phyloP scores from a whole-genome alignment of 2,888 invertebrate species.

The Sinelater perroti region DNA sequence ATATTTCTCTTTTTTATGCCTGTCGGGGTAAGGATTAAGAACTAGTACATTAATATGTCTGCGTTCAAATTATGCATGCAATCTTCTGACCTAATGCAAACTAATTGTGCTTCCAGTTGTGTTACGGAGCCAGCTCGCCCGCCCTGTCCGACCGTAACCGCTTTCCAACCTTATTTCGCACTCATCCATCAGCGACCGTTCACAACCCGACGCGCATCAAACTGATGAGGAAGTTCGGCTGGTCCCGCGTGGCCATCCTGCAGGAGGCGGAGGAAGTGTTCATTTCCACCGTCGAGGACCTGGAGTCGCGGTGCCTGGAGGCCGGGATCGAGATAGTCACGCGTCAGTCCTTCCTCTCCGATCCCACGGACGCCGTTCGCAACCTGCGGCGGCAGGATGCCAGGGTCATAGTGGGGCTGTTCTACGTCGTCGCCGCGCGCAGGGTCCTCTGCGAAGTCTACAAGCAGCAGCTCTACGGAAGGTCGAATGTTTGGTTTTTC shows the following conservation, averaged over 20 bases:
- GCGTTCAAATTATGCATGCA: too few relatives aligned
- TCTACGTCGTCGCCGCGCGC: constrained; percentile 97
- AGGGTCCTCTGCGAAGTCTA: constrained; percentile 96
- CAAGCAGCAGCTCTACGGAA: constrained; percentile 92
- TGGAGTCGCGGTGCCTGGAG: constrained; percentile 92
- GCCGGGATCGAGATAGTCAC: constrained; percentile 95
- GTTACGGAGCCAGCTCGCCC: constrained; percentile 98
- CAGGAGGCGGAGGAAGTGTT: constrained; percentile 97
- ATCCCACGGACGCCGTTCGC: constrained; percentile 95
- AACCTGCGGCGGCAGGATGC: constrained; percentile 96
- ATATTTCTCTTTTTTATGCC: too few relatives aligned
- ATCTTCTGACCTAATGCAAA: too few relatives aligned
- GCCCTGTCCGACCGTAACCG: constrained; percentile 96
- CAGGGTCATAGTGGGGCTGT: constrained; percentile 96
- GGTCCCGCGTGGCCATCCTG: constrained; percentile 96
- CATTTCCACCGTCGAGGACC: constrained; percentile 92
- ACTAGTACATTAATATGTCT: too few relatives aligned
- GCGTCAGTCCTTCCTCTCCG: constrained; percentile 95
- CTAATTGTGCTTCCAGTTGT: constrained; percentile 77
- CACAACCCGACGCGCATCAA: constrained; percentile 98
- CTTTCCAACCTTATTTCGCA: constrained; percentile 97
- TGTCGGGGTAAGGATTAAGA: too few relatives aligned
- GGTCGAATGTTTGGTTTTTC: constrained; percentile 98
- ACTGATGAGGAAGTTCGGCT: constrained; percentile 95
- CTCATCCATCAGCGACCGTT: constrained; percentile 98